Base-by-base conservation (phyloP, 2,888 invertebrate species). In the Andrena flavipes region DNA sequence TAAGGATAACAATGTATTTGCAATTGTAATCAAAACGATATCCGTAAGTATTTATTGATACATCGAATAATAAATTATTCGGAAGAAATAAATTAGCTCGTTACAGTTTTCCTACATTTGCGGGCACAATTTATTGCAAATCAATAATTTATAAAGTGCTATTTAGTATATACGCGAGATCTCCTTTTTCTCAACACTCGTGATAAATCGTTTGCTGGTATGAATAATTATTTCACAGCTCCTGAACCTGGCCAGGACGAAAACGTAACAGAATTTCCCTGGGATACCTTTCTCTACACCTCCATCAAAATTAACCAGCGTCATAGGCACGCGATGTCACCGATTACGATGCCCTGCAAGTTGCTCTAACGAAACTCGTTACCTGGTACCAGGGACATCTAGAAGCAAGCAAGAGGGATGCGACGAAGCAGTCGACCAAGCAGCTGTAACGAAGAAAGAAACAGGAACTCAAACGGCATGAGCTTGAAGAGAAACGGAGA, bases 311-410 rank as follows among this genome's bases (percentile, higher is more conserved):
- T 77, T 62, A 62, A 60, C 30, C 65, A 13, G 26, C 65, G 42
- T 54, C 51, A 49, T 63, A 64, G 63, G 64, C 68, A 54, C 16
- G 56, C 72, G 8, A 35, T 59, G 70, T 74, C 80, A 67, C 51
- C 74, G 81, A 82, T 80, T 56, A 82, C 80, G 54, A 29, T 20
- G 13, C 23, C 35, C 30, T 49, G 63, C 26, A 82, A 56, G 70
- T 72, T 23, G 65, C 67, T 73, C 35, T 8, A 56, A 56, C 74
- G 83, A 83, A 68, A 74, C 76, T 83, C 83, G 80, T 84, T 84
- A 84, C 76, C 84, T 82, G 83, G 70, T 82, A 83, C 67, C 73
- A 63, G 73, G 70, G 70, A 56, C 62, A 56, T 56, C 30, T 10
- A 30, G 51, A 42, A 48, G 56, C 80, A 64, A 68, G 81, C 62